Conservation (phyloP, 1,140 invertebrate species). For the Oryctes rhinoceros region DNA sequence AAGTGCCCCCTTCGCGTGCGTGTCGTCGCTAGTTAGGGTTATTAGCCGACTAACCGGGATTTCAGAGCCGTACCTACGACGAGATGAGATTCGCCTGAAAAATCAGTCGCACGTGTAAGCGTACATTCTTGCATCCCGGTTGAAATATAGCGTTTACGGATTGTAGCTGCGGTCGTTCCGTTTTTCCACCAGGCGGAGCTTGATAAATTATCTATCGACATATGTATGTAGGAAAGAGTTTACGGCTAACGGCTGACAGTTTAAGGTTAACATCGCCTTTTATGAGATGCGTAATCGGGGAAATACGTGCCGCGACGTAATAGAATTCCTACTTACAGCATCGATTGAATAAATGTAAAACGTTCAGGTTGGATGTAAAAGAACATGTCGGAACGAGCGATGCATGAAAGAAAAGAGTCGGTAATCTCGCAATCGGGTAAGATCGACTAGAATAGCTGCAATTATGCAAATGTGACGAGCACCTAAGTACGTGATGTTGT, state of each 20-base stretch:
- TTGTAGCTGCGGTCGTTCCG: neutral
- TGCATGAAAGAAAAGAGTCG: neutral
- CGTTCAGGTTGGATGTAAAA: neutral
- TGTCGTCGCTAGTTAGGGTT: neutral
- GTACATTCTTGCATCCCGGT: neutral
- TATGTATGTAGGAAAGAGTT: neutral
- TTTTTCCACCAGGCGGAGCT: neutral
- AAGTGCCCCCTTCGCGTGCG: neutral
- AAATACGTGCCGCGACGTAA: neutral
- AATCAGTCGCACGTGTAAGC: slow-evolving; percentile 9
- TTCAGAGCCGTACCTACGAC: neutral
- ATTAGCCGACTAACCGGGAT: slow-evolving; percentile 14
- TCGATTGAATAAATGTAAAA: neutral
- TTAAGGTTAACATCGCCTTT: slow-evolving; percentile 1
- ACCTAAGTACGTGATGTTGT: neutral
- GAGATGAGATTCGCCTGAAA: slow-evolving; percentile 9
- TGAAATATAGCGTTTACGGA: neutral
- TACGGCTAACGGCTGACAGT: slow-evolving; percentile 1
- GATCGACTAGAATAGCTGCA: neutral
- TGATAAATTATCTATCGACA: slow-evolving; percentile 8
- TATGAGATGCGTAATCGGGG: neutral
- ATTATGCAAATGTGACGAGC: neutral
- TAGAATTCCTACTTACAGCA: neutral
- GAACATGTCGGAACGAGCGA: neutral
- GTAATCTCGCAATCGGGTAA: neutral